phyloP scores from a whole-genome alignment of 2,888 invertebrate genomes.

The Brachyopa scutellaris region DNA sequence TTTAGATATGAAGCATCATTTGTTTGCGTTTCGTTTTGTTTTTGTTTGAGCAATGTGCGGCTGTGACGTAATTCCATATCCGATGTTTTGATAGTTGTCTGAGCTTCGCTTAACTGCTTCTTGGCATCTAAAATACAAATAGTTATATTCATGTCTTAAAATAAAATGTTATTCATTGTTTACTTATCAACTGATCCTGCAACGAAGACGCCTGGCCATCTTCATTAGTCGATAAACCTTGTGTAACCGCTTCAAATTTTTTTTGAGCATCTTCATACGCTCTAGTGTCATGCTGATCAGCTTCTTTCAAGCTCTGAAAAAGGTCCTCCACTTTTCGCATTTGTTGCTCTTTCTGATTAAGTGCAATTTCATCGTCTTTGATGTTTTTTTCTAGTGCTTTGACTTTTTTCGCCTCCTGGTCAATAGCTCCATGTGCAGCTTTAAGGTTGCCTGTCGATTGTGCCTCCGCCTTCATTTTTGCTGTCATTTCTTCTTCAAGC shows the following conservation, averaged over 20 bases:
- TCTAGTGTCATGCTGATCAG: slow-evolving; percentile 86
- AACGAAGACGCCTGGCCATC: slow-evolving; percentile 91
- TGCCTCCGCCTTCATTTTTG: slow-evolving; percentile 87
- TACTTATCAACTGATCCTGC: slow-evolving; percentile 94
- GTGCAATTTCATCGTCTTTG: slow-evolving; percentile 86
- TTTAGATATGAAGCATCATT: slow-evolving; percentile 87
- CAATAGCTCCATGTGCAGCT: slow-evolving; percentile 86
- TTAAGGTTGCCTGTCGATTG: slow-evolving; percentile 85
- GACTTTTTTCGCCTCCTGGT: slow-evolving; percentile 87
- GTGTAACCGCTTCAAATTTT: slow-evolving; percentile 91
- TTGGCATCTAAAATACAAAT: slow-evolving; percentile 85
- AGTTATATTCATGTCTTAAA: too few relatives aligned
- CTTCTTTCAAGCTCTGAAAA: slow-evolving; percentile 87
- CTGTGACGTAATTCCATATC: slow-evolving; percentile 88
- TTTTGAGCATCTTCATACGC: slow-evolving; percentile 89
- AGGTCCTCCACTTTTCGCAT: slow-evolving; percentile 84
- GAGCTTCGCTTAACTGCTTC: slow-evolving; percentile 88
- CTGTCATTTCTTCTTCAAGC: slow-evolving; percentile 86
- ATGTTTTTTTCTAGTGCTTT: slow-evolving; percentile 86
- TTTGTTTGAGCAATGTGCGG: slow-evolving; percentile 85
- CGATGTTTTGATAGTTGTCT: slow-evolving; percentile 90
- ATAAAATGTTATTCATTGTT: slow-evolving; percentile 65
- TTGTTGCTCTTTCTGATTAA: slow-evolving; percentile 85
- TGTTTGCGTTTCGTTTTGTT: slow-evolving; percentile 86
- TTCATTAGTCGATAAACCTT: slow-evolving; percentile 90